phyloP scores from a whole-genome alignment of 2,797 vertebrate genomes.

The Meriones psammophilus region DNA sequence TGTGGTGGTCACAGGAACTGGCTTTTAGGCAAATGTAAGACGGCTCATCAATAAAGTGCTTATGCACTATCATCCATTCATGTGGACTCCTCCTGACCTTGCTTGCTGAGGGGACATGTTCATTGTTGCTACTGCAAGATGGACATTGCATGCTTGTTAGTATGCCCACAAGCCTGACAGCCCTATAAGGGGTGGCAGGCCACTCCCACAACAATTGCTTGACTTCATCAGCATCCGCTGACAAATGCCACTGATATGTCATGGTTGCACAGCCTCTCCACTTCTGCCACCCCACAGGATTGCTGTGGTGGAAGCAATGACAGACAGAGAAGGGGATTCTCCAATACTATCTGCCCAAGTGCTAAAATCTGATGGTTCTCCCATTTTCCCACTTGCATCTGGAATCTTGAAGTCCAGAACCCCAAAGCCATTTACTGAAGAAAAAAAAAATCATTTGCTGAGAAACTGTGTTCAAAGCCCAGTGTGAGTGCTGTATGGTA shows the following conservation, averaged over 20 bases:
- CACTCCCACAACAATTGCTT: neutral
- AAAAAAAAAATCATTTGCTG: neutral
- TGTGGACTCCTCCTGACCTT: constrained; percentile 57
- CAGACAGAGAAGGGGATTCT: neutral
- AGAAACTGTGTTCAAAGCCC: neutral
- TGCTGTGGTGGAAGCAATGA: neutral
- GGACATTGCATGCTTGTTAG: neutral
- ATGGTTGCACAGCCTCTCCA: neutral
- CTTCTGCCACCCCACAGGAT: neutral
- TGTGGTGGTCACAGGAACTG: neutral
- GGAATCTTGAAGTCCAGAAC: neutral
- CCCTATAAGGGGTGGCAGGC: neutral
- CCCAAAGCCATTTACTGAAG: neutral
- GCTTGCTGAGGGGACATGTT: neutral
- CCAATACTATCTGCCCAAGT: neutral
- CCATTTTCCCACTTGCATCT: neutral
- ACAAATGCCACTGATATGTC: constrained; percentile 35
- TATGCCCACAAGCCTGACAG: neutral
- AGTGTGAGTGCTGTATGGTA: no score
- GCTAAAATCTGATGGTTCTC: neutral
- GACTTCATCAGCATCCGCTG: constrained; percentile 22
- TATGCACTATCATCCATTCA: neutral
- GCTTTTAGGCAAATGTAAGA: constrained; percentile 13
- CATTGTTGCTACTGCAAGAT: neutral
- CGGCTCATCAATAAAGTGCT: constrained; percentile 46